Percentiles rank a stretch among this genome's conserved stretches.
Conservation (phyloP, 2,888 invertebrate species). For the Portevinia maculata region DNA sequence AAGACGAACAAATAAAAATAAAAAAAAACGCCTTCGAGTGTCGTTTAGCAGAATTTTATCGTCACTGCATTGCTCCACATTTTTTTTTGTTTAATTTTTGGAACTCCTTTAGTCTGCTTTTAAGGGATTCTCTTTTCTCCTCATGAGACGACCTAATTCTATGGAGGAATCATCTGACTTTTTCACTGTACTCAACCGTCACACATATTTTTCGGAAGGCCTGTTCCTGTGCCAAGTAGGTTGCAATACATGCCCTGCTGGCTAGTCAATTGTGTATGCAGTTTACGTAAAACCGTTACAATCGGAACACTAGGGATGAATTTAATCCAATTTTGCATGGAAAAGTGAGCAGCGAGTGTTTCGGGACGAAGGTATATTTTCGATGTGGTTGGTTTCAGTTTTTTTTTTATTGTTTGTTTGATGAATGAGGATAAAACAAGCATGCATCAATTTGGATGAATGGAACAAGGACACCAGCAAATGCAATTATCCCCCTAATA, state of each 20-base stretch:
- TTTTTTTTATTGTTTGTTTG: slow-evolving; percentile 1
- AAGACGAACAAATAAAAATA: not conserved
- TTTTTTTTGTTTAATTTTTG: slow-evolving; percentile 6
- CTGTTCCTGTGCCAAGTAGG: slow-evolving; percentile 60
- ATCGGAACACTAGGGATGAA: not conserved
- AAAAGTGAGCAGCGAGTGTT: not conserved
- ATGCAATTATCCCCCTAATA: not conserved
- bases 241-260: slow-evolving; percentile 32
- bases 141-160: slow-evolving; percentile 46
- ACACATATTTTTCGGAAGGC: slow-evolving; percentile 20
- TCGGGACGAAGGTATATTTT: not conserved
- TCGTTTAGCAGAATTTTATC: slow-evolving; percentile 44
- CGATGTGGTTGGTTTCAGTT: not conserved
- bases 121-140: slow-evolving; percentile 23
- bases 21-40: slow-evolving; percentile 28
- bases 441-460: not conserved
- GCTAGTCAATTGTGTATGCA: slow-evolving; percentile 32
- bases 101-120: slow-evolving; percentile 17
- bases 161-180: slow-evolving; percentile 23
- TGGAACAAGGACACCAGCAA: not conserved
- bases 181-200: not conserved
- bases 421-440: not conserved
- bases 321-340: slow-evolving; percentile 2
- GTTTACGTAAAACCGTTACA: slow-evolving; percentile 3
- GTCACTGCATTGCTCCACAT: slow-evolving; percentile 41